Evolutionary conservation across 2,888 invertebrate species (phyloP).

Genomic region (Callimorpha dominula): DNA sequence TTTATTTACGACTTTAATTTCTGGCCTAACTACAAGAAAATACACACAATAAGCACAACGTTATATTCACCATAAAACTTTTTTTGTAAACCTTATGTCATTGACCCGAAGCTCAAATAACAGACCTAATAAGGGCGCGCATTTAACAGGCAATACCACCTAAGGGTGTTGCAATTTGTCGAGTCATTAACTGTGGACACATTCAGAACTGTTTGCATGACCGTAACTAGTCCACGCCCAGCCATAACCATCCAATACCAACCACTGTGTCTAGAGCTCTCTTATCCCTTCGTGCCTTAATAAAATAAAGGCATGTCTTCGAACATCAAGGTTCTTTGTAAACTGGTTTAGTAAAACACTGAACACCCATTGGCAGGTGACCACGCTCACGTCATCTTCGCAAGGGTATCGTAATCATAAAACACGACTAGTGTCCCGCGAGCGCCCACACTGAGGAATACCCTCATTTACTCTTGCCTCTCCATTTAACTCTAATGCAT

Average conservation of each 20-base stretch:
- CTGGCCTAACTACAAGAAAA: not conserved
- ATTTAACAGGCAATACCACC: conserved; percentile 71
- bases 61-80: conserved; percentile 29
- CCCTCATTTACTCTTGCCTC: conserved; percentile 53
- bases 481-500: conserved; percentile 35
- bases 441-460: conserved; percentile 60
- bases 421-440: conserved; percentile 70
- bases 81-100: conserved; percentile 54
- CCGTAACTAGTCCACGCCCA: conserved; percentile 80
- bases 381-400: conserved; percentile 74
- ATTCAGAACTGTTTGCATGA: conserved; percentile 80
- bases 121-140: conserved; percentile 67
- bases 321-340: conserved; percentile 52
- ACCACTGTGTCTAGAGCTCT: conserved; percentile 61
- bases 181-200: conserved; percentile 75
- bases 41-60: conserved; percentile 8
- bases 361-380: conserved; percentile 74
- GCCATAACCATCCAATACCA: conserved; percentile 62
- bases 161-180: conserved; percentile 79
- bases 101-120: conserved; percentile 59
- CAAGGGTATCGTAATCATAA: conserved; percentile 76
- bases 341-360: conserved; percentile 60
- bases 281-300: conserved; percentile 39
- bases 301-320: conserved; percentile 29
- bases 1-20: not conserved